A percentile compares a stretch with the other conserved stretches of the same genome.
phyloP scores from a whole-genome alignment of 2,797 vertebrate genomes.

The Pseudotriccus pelzelni region DNA sequence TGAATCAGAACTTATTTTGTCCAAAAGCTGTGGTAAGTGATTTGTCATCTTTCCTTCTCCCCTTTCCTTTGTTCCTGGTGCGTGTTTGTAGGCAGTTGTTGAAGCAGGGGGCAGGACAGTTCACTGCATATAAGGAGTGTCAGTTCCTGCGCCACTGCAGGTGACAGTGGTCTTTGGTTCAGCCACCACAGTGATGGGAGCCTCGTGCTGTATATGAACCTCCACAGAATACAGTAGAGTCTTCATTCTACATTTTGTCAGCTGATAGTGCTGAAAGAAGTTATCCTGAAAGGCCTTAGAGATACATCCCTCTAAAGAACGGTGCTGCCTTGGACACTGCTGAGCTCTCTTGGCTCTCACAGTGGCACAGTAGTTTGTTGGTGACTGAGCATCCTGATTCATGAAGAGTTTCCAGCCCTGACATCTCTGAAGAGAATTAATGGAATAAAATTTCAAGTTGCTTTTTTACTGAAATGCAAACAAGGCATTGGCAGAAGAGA shows the following conservation, averaged over 20 bases:
- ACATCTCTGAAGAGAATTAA: neutral
- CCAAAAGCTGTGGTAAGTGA: neutral
- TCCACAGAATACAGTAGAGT: neutral
- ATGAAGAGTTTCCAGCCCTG: neutral
- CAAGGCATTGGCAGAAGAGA: neutral
- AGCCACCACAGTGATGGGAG: neutral
- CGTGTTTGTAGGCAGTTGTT: neutral
- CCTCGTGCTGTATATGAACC: neutral
- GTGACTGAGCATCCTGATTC: neutral
- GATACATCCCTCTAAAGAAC: fast-evolving
- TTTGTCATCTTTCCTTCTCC: neutral
- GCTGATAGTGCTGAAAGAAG: neutral
- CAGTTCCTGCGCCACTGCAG: neutral
- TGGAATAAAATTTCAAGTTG: neutral
- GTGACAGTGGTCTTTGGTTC: neutral
- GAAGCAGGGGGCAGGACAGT: neutral
- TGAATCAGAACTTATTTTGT: neutral
- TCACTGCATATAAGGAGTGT: neutral
- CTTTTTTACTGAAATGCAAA: neutral
- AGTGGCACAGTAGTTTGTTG: neutral
- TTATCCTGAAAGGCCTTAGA: neutral
- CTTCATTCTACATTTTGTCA: neutral
- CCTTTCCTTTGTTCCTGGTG: neutral
- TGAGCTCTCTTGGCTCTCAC: neutral
- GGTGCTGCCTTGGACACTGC: neutral